Conservation (phyloP, 2,113 vertebrate species). For the Hystrix brachyura region DNA sequence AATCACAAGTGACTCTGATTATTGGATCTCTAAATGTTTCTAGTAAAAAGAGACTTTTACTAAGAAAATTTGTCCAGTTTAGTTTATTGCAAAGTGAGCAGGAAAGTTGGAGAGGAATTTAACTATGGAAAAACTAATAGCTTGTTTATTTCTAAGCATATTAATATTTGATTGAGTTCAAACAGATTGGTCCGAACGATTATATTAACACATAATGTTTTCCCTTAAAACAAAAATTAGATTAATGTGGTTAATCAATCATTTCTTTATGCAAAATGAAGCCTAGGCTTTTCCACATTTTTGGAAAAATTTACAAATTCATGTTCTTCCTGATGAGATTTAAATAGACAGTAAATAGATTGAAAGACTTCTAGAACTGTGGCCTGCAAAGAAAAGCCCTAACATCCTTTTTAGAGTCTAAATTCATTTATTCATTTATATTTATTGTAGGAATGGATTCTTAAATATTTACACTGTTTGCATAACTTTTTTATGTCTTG, state of each 20-base stretch:
- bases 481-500: background rate
- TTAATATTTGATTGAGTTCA: background rate
- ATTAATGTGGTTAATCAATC: background rate
- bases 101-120: background rate
- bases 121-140: background rate
- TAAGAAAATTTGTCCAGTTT: background rate
- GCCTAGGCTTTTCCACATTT: background rate
- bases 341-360: background rate
- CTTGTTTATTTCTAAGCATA: background rate
- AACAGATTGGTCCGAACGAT: background rate
- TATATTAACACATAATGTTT: background rate
- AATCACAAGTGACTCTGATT: background rate
- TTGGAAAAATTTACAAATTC: background rate
- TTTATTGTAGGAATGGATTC: background rate
- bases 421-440: background rate
- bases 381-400: background rate
- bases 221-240: background rate
- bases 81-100: background rate
- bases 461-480: background rate
- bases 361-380: background rate
- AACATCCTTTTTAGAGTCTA: background rate
- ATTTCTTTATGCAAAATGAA: conserved; percentile 41
- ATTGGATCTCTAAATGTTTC: background rate
- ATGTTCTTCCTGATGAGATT: background rate
- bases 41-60: background rate